A percentile compares a stretch with the other conserved stretches of the same genome.
Evolutionary conservation across 2,888 invertebrate genomes (phyloP).

Genomic region (Andrena bucephala): DNA sequence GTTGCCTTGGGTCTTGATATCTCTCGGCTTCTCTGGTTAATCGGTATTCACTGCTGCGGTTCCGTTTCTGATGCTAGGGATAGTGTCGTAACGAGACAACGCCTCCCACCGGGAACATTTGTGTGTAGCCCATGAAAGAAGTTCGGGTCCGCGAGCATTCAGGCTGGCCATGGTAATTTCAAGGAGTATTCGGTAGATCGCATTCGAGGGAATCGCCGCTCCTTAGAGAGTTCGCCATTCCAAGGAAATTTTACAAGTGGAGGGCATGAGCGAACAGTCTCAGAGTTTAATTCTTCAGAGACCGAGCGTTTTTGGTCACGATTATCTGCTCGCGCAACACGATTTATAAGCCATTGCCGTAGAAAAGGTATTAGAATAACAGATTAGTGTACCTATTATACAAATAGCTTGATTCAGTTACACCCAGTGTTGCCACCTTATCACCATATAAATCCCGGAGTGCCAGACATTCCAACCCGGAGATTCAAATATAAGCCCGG

Average conservation of each 20-base stretch:
- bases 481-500: no score
- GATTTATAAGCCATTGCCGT: no score
- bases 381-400: no score
- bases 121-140: slow-evolving; percentile 37
- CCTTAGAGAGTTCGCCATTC: slow-evolving; percentile 23
- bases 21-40: background rate
- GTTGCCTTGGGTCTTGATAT: background rate
- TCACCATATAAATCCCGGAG: no score
- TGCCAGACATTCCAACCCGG: no score
- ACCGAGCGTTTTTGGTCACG: background rate
- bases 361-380: no score
- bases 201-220: slow-evolving; percentile 39
- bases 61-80: slow-evolving; percentile 13
- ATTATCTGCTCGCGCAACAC: background rate
- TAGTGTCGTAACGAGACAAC: slow-evolving; percentile 55
- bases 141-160: slow-evolving; percentile 31
- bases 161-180: slow-evolving; percentile 44
- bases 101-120: slow-evolving; percentile 50
- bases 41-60: background rate
- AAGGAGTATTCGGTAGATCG: slow-evolving; percentile 45
- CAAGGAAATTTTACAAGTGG: slow-evolving; percentile 9
- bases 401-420: no score
- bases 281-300: background rate
- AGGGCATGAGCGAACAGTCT: background rate
- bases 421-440: no score